Base-by-base conservation (phyloP, 2,113 vertebrate species). In the Dipodomys ordii region DNA sequence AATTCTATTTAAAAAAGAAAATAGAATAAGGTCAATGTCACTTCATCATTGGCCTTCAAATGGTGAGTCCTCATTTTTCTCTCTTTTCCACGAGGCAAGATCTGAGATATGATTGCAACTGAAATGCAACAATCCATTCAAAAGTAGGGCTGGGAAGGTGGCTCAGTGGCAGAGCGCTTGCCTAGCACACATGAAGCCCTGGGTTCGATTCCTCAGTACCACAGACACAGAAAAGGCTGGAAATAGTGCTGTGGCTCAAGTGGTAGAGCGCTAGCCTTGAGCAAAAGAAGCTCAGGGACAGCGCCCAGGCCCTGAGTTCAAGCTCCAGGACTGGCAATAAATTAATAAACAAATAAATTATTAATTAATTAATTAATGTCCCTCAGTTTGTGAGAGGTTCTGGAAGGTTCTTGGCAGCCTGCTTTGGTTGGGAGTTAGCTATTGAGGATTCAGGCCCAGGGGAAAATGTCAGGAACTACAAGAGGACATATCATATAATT, bases 341-440 rank as follows among this genome's bases (percentile, higher is more conserved):
- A 39, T 39, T 39, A 39, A 39, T 39, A 39, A 39, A 6, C 39
- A 39, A 39, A 39, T 39, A 39, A 39, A 39, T 39, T 39, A 39
- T 39, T 39, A 39, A 39, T 39, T 39, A 39, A 39, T 39, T 39
- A 39, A 39, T 39, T 39, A 39, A 39, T 6, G 39, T 94, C 96
- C 95, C 93, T 98, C 96, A 95, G 93, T 98, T 97, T 98, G 96
- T 97, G 97, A 97, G 95, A 96, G 95, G 97, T 96, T 96, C 97
- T 90, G 88, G 98, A 98, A 97, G 96, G 92, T 97, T 97, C 98
- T 64, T 89, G 97, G 97, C 98, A 97, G 92, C 35, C 94, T 97
- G 97, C 98, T 98, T 98, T 98, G 98, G 98, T 98, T 98, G 97
- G 90, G 96, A 98, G 93, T 94, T 96, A 97, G 98, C 97, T 97